Evolutionary conservation across 1,140 invertebrate genomes (phyloP).

Genomic region (Cherax quadricarinatus): DNA sequence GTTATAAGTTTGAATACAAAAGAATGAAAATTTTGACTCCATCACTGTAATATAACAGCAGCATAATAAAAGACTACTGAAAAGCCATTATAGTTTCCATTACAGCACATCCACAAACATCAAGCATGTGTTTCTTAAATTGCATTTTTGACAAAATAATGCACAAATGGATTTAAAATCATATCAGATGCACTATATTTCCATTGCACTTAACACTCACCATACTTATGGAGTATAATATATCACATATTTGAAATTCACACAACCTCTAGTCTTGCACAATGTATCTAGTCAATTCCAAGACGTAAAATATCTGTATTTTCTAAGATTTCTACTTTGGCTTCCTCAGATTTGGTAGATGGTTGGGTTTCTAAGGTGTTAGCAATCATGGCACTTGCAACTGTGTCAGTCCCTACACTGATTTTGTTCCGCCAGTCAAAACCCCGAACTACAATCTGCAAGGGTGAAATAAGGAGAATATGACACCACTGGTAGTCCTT

Average conservation of each 20-base stretch:
- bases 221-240: background rate
- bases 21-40: no score
- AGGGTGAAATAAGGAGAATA: background rate
- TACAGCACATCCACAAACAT: no score
- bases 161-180: background rate
- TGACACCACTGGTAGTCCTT: background rate
- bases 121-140: background rate
- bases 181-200: no score
- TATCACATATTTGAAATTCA: background rate
- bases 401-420: conserved; percentile 69
- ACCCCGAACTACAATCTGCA: conserved; percentile 67
- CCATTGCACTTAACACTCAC: background rate
- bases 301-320: conserved; percentile 51
- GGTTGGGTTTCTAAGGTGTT: conserved; percentile 64
- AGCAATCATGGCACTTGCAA: conserved; percentile 69
- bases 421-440: conserved; percentile 73
- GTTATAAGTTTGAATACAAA: no score
- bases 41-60: no score
- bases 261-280: background rate
- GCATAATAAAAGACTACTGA: no score
- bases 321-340: conserved; percentile 46
- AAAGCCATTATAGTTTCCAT: no score
- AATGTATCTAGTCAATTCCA: conserved; percentile 38
- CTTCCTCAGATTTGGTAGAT: conserved; percentile 35
- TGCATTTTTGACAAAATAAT: background rate